phyloP scores from a whole-genome alignment of 1,140 invertebrate species.

The Nylanderia fulva region DNA sequence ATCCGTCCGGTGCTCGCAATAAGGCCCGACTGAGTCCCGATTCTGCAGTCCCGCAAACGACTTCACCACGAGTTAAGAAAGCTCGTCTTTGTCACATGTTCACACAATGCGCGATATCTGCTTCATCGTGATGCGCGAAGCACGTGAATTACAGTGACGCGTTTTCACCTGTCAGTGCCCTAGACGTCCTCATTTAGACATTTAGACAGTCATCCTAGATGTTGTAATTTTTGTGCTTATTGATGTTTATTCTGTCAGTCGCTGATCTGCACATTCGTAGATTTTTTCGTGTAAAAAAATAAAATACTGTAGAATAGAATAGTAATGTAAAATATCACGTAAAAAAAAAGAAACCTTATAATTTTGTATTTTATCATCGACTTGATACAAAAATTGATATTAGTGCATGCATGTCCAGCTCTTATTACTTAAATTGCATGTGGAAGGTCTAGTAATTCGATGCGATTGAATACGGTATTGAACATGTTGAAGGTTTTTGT shows the following conservation, averaged over 20 bases:
- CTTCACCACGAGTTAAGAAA: neutral
- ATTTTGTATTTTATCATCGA: neutral
- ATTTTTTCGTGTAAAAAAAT: neutral
- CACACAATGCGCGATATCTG: conserved; percentile 18
- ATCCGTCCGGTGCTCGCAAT: conserved; percentile 2
- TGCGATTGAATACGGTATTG: neutral
- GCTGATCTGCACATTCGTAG: neutral
- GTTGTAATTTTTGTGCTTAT: neutral
- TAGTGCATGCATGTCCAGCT: neutral
- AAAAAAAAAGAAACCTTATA: neutral
- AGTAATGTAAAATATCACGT: neutral
- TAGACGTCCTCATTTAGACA: too few species aligned
- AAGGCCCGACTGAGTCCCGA: neutral
- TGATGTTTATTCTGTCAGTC: neutral
- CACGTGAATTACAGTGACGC: conserved; percentile 26
- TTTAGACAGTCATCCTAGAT: neutral
- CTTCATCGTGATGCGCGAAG: conserved; percentile 19
- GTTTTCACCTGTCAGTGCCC: neutral
- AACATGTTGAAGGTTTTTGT: neutral
- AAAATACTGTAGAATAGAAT: neutral
- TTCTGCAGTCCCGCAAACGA: neutral
- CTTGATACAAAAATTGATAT: neutral
- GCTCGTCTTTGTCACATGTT: conserved; percentile 2
- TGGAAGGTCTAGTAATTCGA: neutral
- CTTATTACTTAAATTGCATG: neutral